phyloP scores from a whole-genome alignment of 2,113 vertebrate species.

The Labeo catla region DNA sequence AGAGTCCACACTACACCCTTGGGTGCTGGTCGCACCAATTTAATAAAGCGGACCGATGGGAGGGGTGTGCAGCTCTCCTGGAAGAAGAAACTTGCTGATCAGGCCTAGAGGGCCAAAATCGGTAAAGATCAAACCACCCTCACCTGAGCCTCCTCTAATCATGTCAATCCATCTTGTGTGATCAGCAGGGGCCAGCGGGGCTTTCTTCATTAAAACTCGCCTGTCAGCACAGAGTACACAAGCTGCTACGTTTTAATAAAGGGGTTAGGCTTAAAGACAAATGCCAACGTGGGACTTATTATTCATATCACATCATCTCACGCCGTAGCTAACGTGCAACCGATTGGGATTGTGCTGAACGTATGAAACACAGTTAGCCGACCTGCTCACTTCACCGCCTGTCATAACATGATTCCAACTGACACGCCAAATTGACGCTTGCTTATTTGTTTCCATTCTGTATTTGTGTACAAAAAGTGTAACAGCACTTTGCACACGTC shows the following conservation, averaged over 20 bases:
- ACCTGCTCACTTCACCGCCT: conserved; percentile 30
- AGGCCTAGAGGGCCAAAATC: conserved; percentile 57
- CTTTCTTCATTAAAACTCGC: conserved; percentile 55
- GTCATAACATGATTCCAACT: conserved; percentile 26
- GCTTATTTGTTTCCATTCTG: background rate
- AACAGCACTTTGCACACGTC: background rate
- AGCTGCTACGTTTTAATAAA: conserved; percentile 26
- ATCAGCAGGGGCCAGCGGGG: conserved; percentile 51
- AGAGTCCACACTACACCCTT: conserved; percentile 57
- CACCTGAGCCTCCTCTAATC: conserved; percentile 55
- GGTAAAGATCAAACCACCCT: conserved; percentile 58
- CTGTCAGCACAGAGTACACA: conserved; percentile 43
- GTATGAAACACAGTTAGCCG: conserved; percentile 18
- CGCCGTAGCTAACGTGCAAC: conserved; percentile 12
- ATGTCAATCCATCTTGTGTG: conserved; percentile 57
- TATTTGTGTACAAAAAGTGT: conserved; percentile 16
- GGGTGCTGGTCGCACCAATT: conserved; percentile 58
- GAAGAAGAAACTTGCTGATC: conserved; percentile 62
- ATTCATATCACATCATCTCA: conserved; percentile 40
- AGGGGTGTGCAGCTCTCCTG: conserved; percentile 64
- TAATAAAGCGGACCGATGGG: conserved; percentile 60
- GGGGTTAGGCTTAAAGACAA: conserved; percentile 31
- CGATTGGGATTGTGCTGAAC: conserved; percentile 33
- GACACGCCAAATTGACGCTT: conserved; percentile 24
- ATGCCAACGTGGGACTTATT: conserved; percentile 42